phyloP scores from a whole-genome alignment of 2,797 vertebrate genomes.

The Heterohyrax brucei region DNA sequence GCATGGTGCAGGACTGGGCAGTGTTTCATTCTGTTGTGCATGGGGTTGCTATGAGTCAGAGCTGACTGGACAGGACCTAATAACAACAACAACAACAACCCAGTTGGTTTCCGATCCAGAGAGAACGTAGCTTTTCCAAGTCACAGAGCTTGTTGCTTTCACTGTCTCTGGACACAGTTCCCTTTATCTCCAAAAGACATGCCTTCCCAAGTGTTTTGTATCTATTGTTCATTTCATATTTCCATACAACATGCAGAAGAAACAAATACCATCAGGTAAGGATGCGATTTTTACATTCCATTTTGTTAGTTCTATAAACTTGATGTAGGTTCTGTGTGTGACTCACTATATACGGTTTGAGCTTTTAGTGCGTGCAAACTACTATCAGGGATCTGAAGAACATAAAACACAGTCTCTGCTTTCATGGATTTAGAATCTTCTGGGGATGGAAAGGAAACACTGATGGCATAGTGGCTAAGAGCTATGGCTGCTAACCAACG shows the following conservation, averaged over 20 bases:
- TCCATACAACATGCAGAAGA: not conserved
- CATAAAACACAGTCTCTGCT: not conserved
- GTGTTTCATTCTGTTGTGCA: no score
- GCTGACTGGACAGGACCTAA: no score
- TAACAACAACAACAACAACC: no score
- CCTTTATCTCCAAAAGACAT: not conserved
- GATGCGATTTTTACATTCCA: slow-evolving; percentile 5
- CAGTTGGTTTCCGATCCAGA: not conserved
- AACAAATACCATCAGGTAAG: slow-evolving; percentile 32
- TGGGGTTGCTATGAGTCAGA: no score
- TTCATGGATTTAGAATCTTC: slow-evolving; percentile 24
- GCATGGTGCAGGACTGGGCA: no score
- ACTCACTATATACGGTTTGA: slow-evolving; percentile 33
- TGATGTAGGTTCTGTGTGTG: slow-evolving; percentile 10
- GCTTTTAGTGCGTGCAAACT: not conserved
- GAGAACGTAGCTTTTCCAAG: not conserved
- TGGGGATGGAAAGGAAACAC: not conserved
- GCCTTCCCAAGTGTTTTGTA: not conserved
- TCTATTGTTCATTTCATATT: not conserved
- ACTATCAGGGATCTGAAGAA: not conserved
- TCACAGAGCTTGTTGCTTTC: not conserved
- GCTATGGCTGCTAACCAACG: no score
- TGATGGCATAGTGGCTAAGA: no score
- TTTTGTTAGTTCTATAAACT: slow-evolving; percentile 3
- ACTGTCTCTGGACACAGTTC: not conserved